Percentiles rank a stretch among this genome's conserved stretches.
Evolutionary conservation across 1,140 invertebrate genomes (phyloP).

Genomic region (Zaprionus gabonicus): DNA sequence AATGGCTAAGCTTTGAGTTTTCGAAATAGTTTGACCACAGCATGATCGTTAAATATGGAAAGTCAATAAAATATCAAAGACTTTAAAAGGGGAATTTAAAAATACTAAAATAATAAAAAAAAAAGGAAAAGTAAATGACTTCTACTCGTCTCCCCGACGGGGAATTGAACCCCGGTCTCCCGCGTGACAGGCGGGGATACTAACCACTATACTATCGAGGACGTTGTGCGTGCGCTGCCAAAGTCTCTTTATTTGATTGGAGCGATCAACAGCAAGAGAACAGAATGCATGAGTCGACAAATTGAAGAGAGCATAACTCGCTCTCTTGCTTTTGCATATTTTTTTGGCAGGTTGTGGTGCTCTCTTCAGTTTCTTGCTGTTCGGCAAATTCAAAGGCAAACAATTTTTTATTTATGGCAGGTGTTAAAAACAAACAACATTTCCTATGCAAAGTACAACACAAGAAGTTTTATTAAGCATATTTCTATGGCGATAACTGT

Average conservation of each 20-base stretch:
- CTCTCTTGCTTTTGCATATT: neutral
- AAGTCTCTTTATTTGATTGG: neutral
- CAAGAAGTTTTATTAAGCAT: neutral
- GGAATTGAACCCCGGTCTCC: slow-evolving; percentile 86
- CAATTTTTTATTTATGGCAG: neutral
- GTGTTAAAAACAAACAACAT: neutral
- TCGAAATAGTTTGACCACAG: slow-evolving; percentile 5
- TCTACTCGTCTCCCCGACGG: slow-evolving; percentile 81
- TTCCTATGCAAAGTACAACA: slow-evolving; percentile 1
- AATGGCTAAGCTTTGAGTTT: slow-evolving; percentile 4
- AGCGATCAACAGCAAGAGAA: neutral
- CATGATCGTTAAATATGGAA: slow-evolving; percentile 11
- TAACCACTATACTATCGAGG: slow-evolving; percentile 82
- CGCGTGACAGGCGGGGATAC: slow-evolving; percentile 85
- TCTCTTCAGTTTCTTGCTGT: slow-evolving; percentile 4
- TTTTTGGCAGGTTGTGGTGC: neutral
- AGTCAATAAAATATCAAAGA: slow-evolving; percentile 7
- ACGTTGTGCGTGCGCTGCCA: neutral
- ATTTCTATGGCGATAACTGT: neutral
- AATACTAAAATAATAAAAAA: neutral
- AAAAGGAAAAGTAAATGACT: slow-evolving; percentile 19
- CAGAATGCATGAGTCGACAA: neutral
- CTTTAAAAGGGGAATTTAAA: neutral
- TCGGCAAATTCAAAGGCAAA: slow-evolving; percentile 18
- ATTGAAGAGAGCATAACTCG: neutral